These are phyloP conservation scores for Rhorus exstirpatorius DNA, from an alignment of 2,888 invertebrate genomes.

Conservation along the genomic window DNA sequence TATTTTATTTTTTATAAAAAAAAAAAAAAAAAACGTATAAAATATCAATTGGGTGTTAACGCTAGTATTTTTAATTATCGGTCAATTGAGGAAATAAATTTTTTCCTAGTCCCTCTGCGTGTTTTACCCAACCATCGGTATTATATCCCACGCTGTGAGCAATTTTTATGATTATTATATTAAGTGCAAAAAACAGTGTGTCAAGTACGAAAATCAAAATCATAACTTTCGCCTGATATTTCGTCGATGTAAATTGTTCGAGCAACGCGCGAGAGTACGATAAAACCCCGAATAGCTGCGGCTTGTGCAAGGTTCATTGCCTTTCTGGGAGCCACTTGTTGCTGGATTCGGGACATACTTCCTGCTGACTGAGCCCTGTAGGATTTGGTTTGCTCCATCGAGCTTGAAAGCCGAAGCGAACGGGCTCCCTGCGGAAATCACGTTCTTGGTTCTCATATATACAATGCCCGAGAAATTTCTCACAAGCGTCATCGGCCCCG, in stretches of 20 bases:
- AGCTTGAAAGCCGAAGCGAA: slow-evolving; percentile 80
- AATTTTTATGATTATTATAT: too few relatives aligned
- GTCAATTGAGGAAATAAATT: too few relatives aligned
- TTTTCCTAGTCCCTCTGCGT: too few relatives aligned
- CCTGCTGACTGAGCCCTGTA: slow-evolving; percentile 80
- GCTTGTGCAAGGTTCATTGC: slow-evolving; percentile 32
- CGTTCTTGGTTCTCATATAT: slow-evolving; percentile 71
- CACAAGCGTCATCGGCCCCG: slow-evolving; percentile 10
- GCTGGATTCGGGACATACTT: slow-evolving; percentile 78
- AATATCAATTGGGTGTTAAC: too few relatives aligned
- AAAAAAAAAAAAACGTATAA: too few relatives aligned
- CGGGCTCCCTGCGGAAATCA: slow-evolving; percentile 76
- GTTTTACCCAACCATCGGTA: not conserved
- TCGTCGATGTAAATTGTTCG: not conserved
- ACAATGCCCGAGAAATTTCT: slow-evolving; percentile 47
- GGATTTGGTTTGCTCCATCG: slow-evolving; percentile 80
- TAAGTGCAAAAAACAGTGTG: not conserved
- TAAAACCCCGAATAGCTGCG: not conserved
- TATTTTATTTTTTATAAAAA: too few relatives aligned
- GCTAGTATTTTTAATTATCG: too few relatives aligned
- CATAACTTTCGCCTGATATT: not conserved
- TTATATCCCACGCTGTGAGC: not conserved
- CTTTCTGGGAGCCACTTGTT: slow-evolving; percentile 84
- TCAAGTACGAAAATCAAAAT: not conserved
- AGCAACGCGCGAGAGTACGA: not conserved